These are phyloP conservation scores for Eremophila alpestris DNA, from an alignment of 2,797 vertebrate species.

Conservation along the genomic window DNA sequence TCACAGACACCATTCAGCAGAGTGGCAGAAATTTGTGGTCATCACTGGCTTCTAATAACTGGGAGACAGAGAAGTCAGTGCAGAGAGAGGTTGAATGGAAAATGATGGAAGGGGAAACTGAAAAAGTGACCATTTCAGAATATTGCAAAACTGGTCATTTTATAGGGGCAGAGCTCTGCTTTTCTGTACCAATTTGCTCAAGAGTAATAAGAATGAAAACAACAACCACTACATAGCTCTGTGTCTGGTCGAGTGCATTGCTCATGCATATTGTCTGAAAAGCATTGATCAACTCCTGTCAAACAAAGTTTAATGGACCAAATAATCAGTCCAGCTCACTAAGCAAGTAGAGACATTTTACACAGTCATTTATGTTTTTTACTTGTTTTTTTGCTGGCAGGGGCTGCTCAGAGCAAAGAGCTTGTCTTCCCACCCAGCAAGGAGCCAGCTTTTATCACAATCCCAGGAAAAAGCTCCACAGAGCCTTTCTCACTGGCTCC, in stretches of 20 bases:
- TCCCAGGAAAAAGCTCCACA: constrained; percentile 85
- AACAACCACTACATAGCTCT: background rate
- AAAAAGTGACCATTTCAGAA: background rate
- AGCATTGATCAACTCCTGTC: background rate
- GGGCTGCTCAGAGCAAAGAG: constrained; percentile 82
- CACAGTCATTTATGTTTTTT: background rate
- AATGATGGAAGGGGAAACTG: background rate
- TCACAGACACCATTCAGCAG: background rate
- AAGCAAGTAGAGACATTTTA: background rate
- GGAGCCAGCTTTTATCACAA: constrained; percentile 86
- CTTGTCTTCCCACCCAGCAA: constrained; percentile 85
- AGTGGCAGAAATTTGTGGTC: background rate
- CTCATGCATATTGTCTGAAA: background rate
- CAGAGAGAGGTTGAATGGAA: background rate
- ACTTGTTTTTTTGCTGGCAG: constrained; percentile 63
- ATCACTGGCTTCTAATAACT: background rate
- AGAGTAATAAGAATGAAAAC: background rate
- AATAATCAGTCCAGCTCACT: background rate
- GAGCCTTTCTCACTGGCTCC: constrained; percentile 84
- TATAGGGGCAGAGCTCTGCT: background rate
- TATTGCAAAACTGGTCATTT: background rate
- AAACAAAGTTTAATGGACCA: background rate
- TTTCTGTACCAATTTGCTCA: background rate
- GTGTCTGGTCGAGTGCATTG: background rate
- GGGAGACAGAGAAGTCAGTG: background rate